phyloP scores from a whole-genome alignment of 1,140 invertebrate genomes.

The Heliconius himera region DNA sequence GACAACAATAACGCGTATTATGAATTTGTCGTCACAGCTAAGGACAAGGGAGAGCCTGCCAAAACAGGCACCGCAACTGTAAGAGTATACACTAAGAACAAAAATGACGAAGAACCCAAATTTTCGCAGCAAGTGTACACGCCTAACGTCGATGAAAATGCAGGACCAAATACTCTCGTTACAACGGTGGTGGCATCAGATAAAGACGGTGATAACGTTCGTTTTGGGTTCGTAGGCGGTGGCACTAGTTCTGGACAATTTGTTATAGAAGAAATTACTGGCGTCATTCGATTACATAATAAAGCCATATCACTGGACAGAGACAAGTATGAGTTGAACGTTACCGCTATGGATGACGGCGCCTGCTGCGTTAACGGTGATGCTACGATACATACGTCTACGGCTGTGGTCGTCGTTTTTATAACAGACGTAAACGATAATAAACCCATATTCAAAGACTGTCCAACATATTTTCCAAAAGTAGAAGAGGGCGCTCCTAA shows the following conservation, averaged over 20 bases:
- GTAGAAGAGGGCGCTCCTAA: conserved; percentile 96
- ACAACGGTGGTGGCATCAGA: conserved; percentile 97
- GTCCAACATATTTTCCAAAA: conserved; percentile 94
- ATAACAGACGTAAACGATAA: conserved; percentile 98
- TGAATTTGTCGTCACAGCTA: conserved; percentile 95
- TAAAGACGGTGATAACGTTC: conserved; percentile 96
- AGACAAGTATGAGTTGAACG: conserved; percentile 96
- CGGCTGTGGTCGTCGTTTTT: conserved; percentile 97
- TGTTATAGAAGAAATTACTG: conserved; percentile 97
- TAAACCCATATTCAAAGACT: conserved; percentile 96
- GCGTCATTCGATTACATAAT: conserved; percentile 94
- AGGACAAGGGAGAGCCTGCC: conserved; percentile 95
- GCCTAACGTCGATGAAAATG: conserved; percentile 97
- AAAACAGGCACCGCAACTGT: conserved; percentile 96
- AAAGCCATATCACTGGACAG: conserved; percentile 92
- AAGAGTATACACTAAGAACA: conserved; percentile 96
- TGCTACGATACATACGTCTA: conserved; percentile 93
- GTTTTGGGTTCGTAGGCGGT: conserved; percentile 96
- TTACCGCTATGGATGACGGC: conserved; percentile 96
- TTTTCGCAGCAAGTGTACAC: conserved; percentile 98
- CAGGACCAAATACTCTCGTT: conserved; percentile 95
- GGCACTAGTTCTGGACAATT: conserved; percentile 95
- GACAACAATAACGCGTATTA: conserved; percentile 98
- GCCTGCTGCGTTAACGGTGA: conserved; percentile 94
- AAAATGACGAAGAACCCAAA: conserved; percentile 97